phyloP scores from a whole-genome alignment of 2,797 vertebrate genomes.

The Poecilia velifera region DNA sequence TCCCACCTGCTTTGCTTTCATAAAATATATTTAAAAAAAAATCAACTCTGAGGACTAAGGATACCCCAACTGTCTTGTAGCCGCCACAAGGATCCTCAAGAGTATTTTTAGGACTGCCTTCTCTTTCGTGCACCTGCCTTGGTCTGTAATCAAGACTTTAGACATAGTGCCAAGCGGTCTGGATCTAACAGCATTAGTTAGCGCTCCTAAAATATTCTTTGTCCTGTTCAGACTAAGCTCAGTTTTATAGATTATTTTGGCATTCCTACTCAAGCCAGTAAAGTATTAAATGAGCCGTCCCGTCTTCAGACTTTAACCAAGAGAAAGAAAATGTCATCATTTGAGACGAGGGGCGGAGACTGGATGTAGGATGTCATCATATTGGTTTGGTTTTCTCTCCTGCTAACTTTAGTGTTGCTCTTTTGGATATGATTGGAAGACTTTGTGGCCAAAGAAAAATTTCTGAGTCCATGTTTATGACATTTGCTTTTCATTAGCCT shows the following conservation, averaged over 20 bases:
- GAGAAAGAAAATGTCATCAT: not conserved
- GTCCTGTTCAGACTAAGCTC: slow-evolving; percentile 44
- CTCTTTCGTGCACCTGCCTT: slow-evolving; percentile 89
- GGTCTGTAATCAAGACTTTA: slow-evolving; percentile 85
- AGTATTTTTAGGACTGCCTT: slow-evolving; percentile 88
- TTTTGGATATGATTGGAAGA: slow-evolving; percentile 37
- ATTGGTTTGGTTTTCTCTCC: slow-evolving; percentile 10
- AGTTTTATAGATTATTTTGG: slow-evolving; percentile 60
- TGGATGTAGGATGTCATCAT: slow-evolving; percentile 4
- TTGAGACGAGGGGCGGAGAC: not conserved
- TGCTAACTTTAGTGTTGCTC: slow-evolving; percentile 2
- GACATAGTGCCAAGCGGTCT: slow-evolving; percentile 78
- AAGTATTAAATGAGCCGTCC: not conserved
- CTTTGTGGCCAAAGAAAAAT: slow-evolving; percentile 19
- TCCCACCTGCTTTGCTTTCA: not conserved
- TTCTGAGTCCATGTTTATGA: not conserved
- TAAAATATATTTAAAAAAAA: slow-evolving; percentile 3
- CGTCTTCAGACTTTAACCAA: slow-evolving; percentile 1
- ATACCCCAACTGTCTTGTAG: slow-evolving; percentile 61
- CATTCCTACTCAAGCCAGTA: slow-evolving; percentile 9
- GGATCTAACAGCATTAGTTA: slow-evolving; percentile 82
- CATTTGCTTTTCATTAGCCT: not conserved
- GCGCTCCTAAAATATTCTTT: slow-evolving; percentile 82
- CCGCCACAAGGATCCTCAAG: slow-evolving; percentile 73
- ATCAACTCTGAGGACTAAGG: slow-evolving; percentile 30